Evolutionary conservation across 2,888 invertebrate genomes (phyloP).

Genomic region (Stegophylla sp.): DNA sequence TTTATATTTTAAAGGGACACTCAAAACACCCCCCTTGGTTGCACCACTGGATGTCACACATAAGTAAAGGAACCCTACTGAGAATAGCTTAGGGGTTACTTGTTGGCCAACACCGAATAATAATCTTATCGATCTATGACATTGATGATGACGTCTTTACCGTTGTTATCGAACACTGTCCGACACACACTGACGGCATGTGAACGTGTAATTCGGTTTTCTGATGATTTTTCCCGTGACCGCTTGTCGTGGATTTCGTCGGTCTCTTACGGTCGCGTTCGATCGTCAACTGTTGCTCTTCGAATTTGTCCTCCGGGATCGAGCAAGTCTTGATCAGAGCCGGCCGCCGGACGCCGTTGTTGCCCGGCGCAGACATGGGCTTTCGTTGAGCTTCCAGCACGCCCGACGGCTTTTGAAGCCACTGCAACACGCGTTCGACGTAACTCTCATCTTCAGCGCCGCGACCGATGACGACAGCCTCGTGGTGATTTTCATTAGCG

Average conservation of each 20-base stretch:
- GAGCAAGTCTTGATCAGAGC: constrained; percentile 46
- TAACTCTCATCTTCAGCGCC: constrained; percentile 2
- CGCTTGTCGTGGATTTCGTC: neutral
- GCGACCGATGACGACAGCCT: neutral
- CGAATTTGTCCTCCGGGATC: constrained; percentile 26
- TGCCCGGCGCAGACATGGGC: constrained; percentile 23
- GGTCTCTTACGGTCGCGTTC: neutral
- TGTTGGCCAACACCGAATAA: no score
- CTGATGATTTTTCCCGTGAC: neutral
- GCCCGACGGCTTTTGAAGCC: constrained; percentile 29
- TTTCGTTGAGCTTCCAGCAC: constrained; percentile 4
- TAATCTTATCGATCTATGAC: no score
- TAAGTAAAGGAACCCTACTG: no score
- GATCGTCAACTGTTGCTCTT: constrained; percentile 1
- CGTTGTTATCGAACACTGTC: neutral
- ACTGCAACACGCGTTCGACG: constrained; percentile 36
- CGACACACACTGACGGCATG: constrained; percentile 31
- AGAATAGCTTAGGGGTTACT: no score
- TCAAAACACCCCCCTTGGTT: no score
- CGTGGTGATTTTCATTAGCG: neutral
- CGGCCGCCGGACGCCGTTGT: neutral
- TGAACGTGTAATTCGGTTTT: constrained; percentile 54
- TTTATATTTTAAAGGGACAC: no score
- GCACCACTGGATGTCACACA: no score
- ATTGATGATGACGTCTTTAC: neutral